A percentile compares a stretch with the other conserved stretches of the same genome.
phyloP scores from a whole-genome alignment of 2,113 vertebrate species.

The Candoia aspera region DNA sequence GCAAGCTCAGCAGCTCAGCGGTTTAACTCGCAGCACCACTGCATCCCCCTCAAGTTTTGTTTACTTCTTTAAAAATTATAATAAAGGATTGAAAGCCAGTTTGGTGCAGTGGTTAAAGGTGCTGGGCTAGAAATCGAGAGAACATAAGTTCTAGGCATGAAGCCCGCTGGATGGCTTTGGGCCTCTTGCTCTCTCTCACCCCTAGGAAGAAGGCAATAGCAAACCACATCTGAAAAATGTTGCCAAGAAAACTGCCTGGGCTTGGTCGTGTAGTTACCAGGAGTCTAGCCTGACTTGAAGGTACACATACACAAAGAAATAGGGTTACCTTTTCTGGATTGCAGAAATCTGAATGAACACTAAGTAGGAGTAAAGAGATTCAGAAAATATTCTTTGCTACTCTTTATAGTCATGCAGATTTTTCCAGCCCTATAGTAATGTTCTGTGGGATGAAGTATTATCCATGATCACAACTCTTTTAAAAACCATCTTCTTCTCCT shows the following conservation, averaged over 20 bases:
- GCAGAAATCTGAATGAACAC: neutral
- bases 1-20: too few species aligned
- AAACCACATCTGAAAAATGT: neutral
- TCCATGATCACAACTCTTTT: neutral
- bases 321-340: neutral
- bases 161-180: neutral
- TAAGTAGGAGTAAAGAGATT: neutral
- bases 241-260: neutral
- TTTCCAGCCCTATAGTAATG: neutral
- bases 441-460: neutral
- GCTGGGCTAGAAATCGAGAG: neutral
- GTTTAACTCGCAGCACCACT: too few species aligned
- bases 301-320: neutral
- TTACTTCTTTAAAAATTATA: neutral
- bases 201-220: neutral
- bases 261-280: neutral
- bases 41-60: too few species aligned
- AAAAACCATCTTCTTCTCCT: neutral
- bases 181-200: neutral
- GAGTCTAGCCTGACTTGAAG: neutral
- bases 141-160: neutral
- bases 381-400: neutral
- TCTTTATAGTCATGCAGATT: neutral
- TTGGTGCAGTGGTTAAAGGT: neutral
- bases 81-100: neutral